Conservation (phyloP, 1,140 invertebrate species). For the Drosophila auraria region DNA sequence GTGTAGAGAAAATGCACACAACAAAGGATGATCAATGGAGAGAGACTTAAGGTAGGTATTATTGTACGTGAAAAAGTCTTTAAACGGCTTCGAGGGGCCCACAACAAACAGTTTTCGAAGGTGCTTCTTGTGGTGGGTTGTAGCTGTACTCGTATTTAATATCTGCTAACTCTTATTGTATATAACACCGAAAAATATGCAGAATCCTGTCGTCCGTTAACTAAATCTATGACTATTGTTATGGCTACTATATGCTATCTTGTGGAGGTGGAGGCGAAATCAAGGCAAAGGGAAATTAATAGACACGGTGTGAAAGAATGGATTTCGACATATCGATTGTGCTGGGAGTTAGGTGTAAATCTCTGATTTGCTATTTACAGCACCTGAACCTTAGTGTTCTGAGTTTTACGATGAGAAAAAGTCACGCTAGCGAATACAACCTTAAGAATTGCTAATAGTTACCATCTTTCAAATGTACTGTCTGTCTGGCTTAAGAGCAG, state of each 20-base stretch:
- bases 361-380: slow-evolving; percentile 43
- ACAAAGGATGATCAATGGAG: slow-evolving; percentile 46
- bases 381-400: slow-evolving; percentile 26
- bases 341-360: slow-evolving; percentile 23
- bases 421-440: slow-evolving; percentile 72
- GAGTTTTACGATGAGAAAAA: slow-evolving; percentile 32
- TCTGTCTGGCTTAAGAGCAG: neutral
- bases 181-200: slow-evolving; percentile 59
- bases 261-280: slow-evolving; percentile 12
- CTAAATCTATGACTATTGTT: slow-evolving; percentile 55
- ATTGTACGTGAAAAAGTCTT: slow-evolving; percentile 59
- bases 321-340: neutral
- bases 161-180: slow-evolving; percentile 52
- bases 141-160: slow-evolving; percentile 44
- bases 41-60: slow-evolving; percentile 1
- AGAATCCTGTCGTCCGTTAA: slow-evolving; percentile 46
- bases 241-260: slow-evolving; percentile 36
- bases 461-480: slow-evolving; percentile 27
- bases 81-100: slow-evolving; percentile 54
- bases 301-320: slow-evolving; percentile 9
- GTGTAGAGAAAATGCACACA: slow-evolving; percentile 65
- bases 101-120: slow-evolving; percentile 58
- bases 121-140: slow-evolving; percentile 68
- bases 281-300: slow-evolving; percentile 12
- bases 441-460: slow-evolving; percentile 84